Percentiles rank a stretch among this genome's conserved stretches.
phyloP scores from a whole-genome alignment of 2,797 vertebrate species.

The Myripristis jacobus region DNA sequence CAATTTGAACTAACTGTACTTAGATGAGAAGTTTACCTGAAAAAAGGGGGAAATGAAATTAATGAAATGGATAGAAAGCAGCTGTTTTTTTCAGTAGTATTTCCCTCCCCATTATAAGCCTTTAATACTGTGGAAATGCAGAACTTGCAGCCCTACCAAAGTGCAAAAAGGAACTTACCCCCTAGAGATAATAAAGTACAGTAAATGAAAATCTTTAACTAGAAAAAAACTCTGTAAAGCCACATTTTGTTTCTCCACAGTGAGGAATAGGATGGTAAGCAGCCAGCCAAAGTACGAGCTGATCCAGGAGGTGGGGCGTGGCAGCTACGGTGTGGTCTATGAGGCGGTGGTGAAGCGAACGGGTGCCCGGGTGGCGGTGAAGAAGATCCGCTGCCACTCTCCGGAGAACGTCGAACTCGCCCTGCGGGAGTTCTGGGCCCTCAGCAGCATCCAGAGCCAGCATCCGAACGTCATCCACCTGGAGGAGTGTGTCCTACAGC shows the following conservation, averaged over 20 bases:
- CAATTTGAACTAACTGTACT: no score
- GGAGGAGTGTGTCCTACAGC: slow-evolving; percentile 97
- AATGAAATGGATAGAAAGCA: no score
- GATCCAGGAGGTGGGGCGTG: slow-evolving; percentile 98
- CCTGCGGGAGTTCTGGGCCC: slow-evolving; percentile 97
- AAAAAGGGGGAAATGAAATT: no score
- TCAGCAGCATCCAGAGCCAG: slow-evolving; percentile 98
- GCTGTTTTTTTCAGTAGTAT: no score
- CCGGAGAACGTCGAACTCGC: slow-evolving; percentile 98
- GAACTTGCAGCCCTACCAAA: background rate
- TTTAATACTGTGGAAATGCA: no score
- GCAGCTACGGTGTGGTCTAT: slow-evolving; percentile 98
- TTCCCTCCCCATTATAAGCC: no score
- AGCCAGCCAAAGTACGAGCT: slow-evolving; percentile 99
- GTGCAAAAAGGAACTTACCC: background rate
- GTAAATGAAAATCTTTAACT: no score
- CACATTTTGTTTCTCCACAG: slow-evolving; percentile 63
- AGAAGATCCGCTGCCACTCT: slow-evolving; percentile 98
- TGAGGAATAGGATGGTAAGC: slow-evolving; percentile 96
- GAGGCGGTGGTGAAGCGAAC: slow-evolving; percentile 93
- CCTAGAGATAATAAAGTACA: background rate
- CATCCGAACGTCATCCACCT: slow-evolving; percentile 98
- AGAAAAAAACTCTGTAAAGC: background rate
- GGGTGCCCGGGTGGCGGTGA: slow-evolving; percentile 92
- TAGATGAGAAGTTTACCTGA: no score